Evolutionary conservation across 2,888 invertebrate species (phyloP), one percentile per base, ranked within the genome.

Genomic region (Atrina japonica): DNA sequence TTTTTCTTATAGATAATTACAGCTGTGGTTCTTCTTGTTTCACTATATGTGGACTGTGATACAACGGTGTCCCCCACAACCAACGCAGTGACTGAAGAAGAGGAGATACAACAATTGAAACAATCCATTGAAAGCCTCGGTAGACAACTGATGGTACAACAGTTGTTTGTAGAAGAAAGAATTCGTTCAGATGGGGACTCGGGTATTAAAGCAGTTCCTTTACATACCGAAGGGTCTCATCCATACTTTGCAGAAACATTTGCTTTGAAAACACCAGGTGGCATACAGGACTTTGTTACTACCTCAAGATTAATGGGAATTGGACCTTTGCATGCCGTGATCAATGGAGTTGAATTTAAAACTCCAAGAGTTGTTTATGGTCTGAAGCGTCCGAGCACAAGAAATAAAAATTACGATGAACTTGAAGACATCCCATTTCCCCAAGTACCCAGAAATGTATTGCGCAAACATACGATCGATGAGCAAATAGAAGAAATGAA

Each of bases 281-380:
- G n/a, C n/a, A n/a, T n/a, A n/a, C n/a, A n/a, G n/a, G n/a, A n/a
- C n/a, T n/a, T n/a, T n/a, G n/a, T n/a, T n/a, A n/a, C n/a, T n/a
- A n/a, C n/a, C n/a, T n/a, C n/a, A n/a, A n/a, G n/a, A n/a, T n/a
- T n/a, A n/a, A n/a, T n/a, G n/a, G n/a, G n/a, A 35, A 11, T 85
- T 73, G 83, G 84, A 1, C 83, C 84, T 66, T 40, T 83, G 45
- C 74, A 77, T 40, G 78, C 78, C 14, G 83, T 86, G 2, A 56
- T 86, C 23, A 86, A 86, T 63, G 86, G 86, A 6, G 82, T 86
- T 1, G 85, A 86, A 60, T 86, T 86, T 72, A 67, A 82, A 27
- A 85, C 86, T 11, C 66, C 83, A 18, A 85, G 85, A 65, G 84
- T 85, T 64, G 85, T 85, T 66, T 84, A 80, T 67, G 35, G 70